phyloP scores from a whole-genome alignment of 1,140 invertebrate genomes.

The Tetramorium simillimum region DNA sequence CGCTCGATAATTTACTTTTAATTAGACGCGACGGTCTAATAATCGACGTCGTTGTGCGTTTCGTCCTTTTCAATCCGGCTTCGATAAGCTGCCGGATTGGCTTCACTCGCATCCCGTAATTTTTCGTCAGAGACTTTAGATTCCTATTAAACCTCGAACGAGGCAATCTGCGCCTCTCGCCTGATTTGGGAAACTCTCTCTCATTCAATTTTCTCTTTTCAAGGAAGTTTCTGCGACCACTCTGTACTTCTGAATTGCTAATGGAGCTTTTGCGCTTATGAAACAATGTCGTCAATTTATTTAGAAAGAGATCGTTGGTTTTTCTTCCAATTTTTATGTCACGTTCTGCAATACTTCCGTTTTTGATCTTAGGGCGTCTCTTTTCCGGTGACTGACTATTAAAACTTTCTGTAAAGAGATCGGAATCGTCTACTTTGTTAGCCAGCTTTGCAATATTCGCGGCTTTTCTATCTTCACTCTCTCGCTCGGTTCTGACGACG shows the following conservation, averaged over 20 bases:
- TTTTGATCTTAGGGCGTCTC: not conserved
- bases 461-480: not conserved
- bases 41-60: not conserved
- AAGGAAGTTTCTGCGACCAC: not conserved
- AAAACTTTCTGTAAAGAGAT: not conserved
- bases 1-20: not conserved
- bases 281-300: conserved; percentile 15
- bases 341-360: not conserved
- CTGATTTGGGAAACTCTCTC: not conserved
- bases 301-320: not conserved
- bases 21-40: not conserved
- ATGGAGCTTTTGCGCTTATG: not conserved
- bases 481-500: not conserved
- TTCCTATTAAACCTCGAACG: conserved; percentile 39
- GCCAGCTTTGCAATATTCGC: not conserved
- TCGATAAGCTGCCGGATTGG: not conserved
- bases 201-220: not conserved
- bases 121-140: conserved; percentile 25
- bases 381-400: not conserved
- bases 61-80: not conserved
- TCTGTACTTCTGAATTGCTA: not conserved
- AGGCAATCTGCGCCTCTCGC: not conserved
- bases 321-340: not conserved
- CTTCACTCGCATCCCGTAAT: not conserved
- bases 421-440: not conserved